Evolutionary conservation across 1,140 invertebrate genomes (phyloP).

Genomic region (Asbolus verrucosus): DNA sequence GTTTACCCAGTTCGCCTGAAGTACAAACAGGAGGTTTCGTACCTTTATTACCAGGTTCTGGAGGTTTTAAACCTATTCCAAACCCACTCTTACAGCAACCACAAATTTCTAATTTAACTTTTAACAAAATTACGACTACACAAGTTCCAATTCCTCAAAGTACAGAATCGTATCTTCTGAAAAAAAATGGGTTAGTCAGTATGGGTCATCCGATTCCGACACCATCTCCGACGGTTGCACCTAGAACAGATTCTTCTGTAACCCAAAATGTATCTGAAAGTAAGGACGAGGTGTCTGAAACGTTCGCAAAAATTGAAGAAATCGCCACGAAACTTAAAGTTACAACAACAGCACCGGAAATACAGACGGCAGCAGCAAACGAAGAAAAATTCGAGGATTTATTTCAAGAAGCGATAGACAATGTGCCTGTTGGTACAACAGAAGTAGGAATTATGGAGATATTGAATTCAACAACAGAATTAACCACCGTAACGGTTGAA

Average conservation of each 20-base stretch:
- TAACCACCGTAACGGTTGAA: not conserved
- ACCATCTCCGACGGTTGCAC: slow-evolving; percentile 9
- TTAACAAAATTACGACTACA: no score
- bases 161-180: not conserved
- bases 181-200: not conserved
- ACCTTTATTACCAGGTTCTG: slow-evolving; percentile 75
- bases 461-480: not conserved
- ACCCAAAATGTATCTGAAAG: not conserved
- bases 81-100: slow-evolving; percentile 45
- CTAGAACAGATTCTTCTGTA: not conserved
- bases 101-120: no score
- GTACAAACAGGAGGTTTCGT: slow-evolving; percentile 79
- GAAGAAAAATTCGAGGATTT: not conserved
- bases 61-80: slow-evolving; percentile 77
- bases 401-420: not conserved
- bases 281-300: not conserved
- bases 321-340: not conserved
- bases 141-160: not conserved
- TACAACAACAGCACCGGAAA: not conserved
- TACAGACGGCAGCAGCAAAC: not conserved
- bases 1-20: slow-evolving; percentile 63
- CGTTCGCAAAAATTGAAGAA: slow-evolving; percentile 12
- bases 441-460: not conserved
- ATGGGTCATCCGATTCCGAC: slow-evolving; percentile 35
- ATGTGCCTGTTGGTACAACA: not conserved